Percentiles rank a stretch among this genome's conserved stretches.
Evolutionary conservation across 2,113 vertebrate genomes (phyloP).

Genomic region (Bubo blakistoni): DNA sequence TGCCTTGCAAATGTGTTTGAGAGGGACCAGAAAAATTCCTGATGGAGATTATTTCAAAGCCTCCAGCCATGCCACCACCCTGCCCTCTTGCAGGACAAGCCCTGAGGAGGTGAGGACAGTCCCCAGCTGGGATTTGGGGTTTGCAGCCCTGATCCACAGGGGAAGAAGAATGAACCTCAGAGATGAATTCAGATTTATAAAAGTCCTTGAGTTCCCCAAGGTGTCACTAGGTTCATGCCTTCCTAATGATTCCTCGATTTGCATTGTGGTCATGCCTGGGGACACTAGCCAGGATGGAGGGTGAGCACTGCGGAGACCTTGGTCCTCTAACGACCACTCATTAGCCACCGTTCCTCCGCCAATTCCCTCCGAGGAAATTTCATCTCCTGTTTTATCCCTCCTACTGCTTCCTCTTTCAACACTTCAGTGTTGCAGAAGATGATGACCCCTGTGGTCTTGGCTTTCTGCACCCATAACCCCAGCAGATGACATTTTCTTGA

Average conservation of each 20-base stretch:
- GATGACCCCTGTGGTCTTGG: not conserved
- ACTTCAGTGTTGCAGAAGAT: not conserved
- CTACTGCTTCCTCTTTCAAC: not conserved
- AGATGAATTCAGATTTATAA: not conserved
- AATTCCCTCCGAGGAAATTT: not conserved
- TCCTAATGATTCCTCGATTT: not conserved
- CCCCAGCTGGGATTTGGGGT: not conserved
- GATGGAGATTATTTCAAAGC: not conserved
- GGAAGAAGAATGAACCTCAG: not conserved
- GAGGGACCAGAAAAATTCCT: not conserved
- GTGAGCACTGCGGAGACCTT: fast-evolving
- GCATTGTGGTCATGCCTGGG: fast-evolving
- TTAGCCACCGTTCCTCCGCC: not conserved
- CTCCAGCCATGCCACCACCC: not conserved
- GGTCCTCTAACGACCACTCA: not conserved
- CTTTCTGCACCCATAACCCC: not conserved
- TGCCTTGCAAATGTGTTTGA: not conserved
- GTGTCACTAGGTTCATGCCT: not conserved
- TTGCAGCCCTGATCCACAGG: fast-evolving
- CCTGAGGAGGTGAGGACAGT: not conserved
- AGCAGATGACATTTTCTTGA: not conserved
- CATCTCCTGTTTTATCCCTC: not conserved
- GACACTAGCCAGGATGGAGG: not conserved
- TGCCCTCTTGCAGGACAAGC: not conserved
- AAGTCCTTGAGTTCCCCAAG: not conserved